Evolutionary conservation across 2,888 invertebrate genomes (phyloP), one percentile per base, ranked within the genome.

Genomic region (Invenusta paracnida): DNA sequence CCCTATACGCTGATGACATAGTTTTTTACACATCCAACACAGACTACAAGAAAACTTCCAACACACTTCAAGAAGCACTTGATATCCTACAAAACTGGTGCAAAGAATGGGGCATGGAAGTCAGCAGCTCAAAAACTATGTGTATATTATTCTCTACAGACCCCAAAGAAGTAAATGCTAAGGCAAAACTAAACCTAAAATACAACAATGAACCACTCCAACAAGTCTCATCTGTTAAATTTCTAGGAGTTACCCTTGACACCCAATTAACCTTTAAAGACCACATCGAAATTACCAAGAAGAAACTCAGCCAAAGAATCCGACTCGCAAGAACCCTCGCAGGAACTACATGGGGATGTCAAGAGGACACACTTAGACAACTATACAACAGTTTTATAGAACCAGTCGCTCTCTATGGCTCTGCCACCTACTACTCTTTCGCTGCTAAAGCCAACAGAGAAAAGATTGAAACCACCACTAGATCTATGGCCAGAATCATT

Each of bases 1-100:
- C 25, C 30, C 83, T 83, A 13, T 83, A 83, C 30, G 83, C 83
- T 23, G 83, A 83, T 27, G 83, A 82, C 1, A 25, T 5, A 17
- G 2, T 66, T 0, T 25, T 83, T 1, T 66, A 48, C 25, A 66
- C 28, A 30, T n/a, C 30, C 1, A 11, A 29, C 83, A 29, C n/a
- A 5, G 66, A 30, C 25, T 66, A 28, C 25, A 29, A 30, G 0
- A 23, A 83, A 5, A 17, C 48, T 17, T n/a, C 29, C 0, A 29
- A 2, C 83, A 83, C 2, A 30, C 2, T 83, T 23, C 83, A 29
- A 30, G 23, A n/a, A 25, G 83, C 83, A n/a, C 2, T 83, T 5
- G 13, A 83, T 2, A 30, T 0, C 17, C 25, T 83, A 0, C 28
- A 83, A 11, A 5, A 28, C 0, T 29, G 29, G 29, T 83, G 83